A percentile compares a stretch with the other conserved stretches of the same genome.
phyloP scores from a whole-genome alignment of 92 coral and sea anemone species.

The Zoanthus solanderi region DNA sequence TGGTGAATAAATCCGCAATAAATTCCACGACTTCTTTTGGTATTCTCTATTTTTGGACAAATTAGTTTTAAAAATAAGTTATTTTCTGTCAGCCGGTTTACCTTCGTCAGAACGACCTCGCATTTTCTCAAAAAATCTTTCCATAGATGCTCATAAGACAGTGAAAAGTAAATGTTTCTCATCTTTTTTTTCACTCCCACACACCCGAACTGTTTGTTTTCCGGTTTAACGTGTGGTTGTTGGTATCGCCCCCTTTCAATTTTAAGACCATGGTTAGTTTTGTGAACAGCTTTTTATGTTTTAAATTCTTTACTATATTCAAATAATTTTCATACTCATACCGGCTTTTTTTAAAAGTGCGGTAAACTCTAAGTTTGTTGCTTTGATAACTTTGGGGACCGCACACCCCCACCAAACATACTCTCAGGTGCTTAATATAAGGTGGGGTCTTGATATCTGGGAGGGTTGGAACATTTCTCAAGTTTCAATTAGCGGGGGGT shows the following conservation, averaged over 20 bases:
- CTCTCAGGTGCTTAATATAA: too few species aligned
- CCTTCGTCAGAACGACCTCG: not conserved
- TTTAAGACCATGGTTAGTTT: slow-evolving; percentile 7
- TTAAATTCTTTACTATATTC: slow-evolving; percentile 10
- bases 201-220: not conserved
- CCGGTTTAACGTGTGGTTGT: not conserved
- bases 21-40: not conserved
- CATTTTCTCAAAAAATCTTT: not conserved
- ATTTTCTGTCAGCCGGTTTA: not conserved
- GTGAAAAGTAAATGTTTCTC: not conserved
- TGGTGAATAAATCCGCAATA: not conserved
- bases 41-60: not conserved
- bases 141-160: not conserved
- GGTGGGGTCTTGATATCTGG: too few species aligned
- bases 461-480: too few species aligned
- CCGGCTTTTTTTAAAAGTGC: not conserved
- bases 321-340: slow-evolving; percentile 8
- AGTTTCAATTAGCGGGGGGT: too few species aligned
- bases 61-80: not conserved
- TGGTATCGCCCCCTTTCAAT: slow-evolving; percentile 1
- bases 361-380: not conserved
- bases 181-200: not conserved
- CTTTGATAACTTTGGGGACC: slow-evolving; percentile 3
- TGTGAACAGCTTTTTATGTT: not conserved
- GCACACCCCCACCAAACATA: not conserved